Base-by-base conservation (phyloP, 2,113 vertebrate species). In the Butorides virescens region DNA sequence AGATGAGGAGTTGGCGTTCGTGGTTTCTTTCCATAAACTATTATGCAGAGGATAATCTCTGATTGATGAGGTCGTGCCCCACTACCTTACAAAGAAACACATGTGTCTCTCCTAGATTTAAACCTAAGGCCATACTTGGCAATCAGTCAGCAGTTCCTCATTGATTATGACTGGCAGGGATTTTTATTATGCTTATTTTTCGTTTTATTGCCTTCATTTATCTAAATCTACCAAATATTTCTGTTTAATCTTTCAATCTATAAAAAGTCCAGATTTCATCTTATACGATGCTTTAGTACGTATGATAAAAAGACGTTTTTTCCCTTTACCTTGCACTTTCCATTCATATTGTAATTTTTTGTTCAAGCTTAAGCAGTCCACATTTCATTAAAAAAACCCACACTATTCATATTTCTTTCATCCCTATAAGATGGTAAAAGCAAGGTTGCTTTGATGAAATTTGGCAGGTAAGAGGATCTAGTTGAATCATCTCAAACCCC, bases 41-140 rank as follows among this genome's bases (percentile, higher is more conserved):
- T 97, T 98, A 96, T 96, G 92, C 92, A 91, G 85, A 96, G 90
- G 94, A 95, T 94, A 97, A 95, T 96, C 96, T 96, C 84, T 93
- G 95, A 96, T 67, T 93, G 96, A 97, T 96, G 88, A 97, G 97
- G 97, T 96, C 72, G 0, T 95, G 96, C 47, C 85, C 88, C 10
- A 9, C 78, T 76, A 86, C 94, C 81, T 94, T 91, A 95, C 93
- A 97, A 95, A 96, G 93, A 97, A 96, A 68, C 80, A 96, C 78
- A 86, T 89, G 76, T 86, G 53, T 89, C 47, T 83, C 89, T 78
- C 86, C 89, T 77, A 36, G 83, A 77, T 83, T 93, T 91, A 94
- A 93, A 93, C 61, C 91, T 82, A 81, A 93, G 73, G 84, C 90
- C 61, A 44, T 70, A 70, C 85, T 92, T 90, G 90, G 66, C 86